Evolutionary conservation across 1,140 invertebrate genomes (phyloP).

Genomic region (Lasaia peninsularis): DNA sequence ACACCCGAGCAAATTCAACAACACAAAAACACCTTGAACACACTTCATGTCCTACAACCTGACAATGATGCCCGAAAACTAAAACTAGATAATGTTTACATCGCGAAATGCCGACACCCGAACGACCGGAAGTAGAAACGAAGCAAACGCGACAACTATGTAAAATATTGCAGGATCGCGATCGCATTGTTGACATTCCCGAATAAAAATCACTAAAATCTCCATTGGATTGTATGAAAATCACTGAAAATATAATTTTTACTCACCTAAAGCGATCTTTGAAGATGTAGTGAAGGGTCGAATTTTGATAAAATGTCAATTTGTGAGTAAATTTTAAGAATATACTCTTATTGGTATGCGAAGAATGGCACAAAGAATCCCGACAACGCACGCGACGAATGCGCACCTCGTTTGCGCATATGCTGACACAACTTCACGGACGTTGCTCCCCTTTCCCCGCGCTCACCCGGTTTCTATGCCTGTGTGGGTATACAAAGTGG

Average conservation of each 20-base stretch:
- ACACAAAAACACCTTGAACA: constrained; percentile 75
- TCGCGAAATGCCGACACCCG: constrained; percentile 75
- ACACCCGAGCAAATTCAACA: constrained; percentile 73
- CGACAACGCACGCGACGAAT: constrained; percentile 91
- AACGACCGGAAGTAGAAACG: constrained; percentile 78
- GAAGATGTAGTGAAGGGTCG: constrained; percentile 79
- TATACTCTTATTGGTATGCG: constrained; percentile 93
- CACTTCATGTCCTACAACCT: constrained; percentile 66
- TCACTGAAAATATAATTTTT: constrained; percentile 72
- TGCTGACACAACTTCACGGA: constrained; percentile 83
- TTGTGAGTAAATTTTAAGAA: constrained; percentile 84
- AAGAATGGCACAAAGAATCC: constrained; percentile 97
- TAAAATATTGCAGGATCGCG: constrained; percentile 88
- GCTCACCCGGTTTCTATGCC: constrained; percentile 51
- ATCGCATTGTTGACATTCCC: constrained; percentile 85
- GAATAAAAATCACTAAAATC: constrained; percentile 78
- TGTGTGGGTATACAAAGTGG: constrained; percentile 67
- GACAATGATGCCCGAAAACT: constrained; percentile 58
- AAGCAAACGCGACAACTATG: constrained; percentile 86
- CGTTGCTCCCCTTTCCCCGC: constrained; percentile 74
- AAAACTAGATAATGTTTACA: constrained; percentile 77
- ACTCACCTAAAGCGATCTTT: constrained; percentile 83
- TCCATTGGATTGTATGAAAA: constrained; percentile 78
- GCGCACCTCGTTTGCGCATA: constrained; percentile 90
- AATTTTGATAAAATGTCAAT: constrained; percentile 80